phyloP scores from a whole-genome alignment of 2,113 vertebrate genomes.

The Brachyistius frenatus region DNA sequence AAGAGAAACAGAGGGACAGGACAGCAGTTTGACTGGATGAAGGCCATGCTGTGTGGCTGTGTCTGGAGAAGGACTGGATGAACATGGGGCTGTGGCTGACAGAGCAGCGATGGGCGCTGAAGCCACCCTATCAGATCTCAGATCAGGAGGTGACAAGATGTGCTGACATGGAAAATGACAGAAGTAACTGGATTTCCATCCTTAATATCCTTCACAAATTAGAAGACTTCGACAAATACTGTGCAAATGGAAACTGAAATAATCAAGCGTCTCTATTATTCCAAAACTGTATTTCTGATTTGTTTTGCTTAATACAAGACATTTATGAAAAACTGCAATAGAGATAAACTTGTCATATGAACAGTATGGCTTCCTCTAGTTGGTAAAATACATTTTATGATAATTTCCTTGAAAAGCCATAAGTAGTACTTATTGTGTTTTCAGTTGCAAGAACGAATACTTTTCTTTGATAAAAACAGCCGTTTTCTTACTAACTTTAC shows the following conservation, averaged over 20 bases:
- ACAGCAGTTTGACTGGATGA: constrained; percentile 32
- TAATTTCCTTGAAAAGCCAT: too few relatives aligned
- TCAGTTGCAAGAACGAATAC: too few relatives aligned
- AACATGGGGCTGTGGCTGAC: constrained; percentile 11
- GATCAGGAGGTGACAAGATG: constrained; percentile 35
- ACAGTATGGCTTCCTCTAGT: too few relatives aligned
- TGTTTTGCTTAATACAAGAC: too few relatives aligned
- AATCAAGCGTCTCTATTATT: too few relatives aligned
- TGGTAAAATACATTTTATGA: too few relatives aligned
- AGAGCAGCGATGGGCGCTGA: constrained; percentile 17
- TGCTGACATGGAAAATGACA: constrained; percentile 25
- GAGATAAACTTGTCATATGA: too few relatives aligned
- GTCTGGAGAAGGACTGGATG: constrained; percentile 21
- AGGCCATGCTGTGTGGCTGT: constrained; percentile 59
- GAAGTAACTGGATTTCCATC: constrained; percentile 52
- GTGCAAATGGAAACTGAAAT: not conserved
- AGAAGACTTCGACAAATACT: not conserved
- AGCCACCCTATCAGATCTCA: constrained; percentile 24
- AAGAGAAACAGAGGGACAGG: constrained; percentile 47
- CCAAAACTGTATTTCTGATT: not conserved
- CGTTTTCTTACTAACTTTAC: too few relatives aligned
- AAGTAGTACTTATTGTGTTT: too few relatives aligned
- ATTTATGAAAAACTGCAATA: too few relatives aligned
- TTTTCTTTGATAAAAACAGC: too few relatives aligned
- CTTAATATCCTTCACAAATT: not conserved